Base-by-base conservation (phyloP, 1,140 invertebrate genomes). In the Danaus melanippus region DNA sequence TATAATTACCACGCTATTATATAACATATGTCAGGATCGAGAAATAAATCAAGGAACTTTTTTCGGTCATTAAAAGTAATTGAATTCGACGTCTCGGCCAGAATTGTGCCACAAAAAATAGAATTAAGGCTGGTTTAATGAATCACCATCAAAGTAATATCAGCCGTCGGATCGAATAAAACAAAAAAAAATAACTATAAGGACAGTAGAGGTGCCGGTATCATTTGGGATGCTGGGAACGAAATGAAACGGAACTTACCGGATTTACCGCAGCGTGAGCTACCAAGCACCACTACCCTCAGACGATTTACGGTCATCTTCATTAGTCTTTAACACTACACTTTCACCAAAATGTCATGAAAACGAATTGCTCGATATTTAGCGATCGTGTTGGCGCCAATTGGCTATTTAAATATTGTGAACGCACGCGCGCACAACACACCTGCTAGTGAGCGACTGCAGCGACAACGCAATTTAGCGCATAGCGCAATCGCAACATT, bases 281-380 rank as follows among this genome's bases (percentile, higher is more conserved):
- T 90, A 66, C 92, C 92, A 58, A 92, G 87, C 67, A 92, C 91
- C 75, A 92, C 91, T 67, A 92, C 91, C 77, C 90, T 89, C 84
- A 92, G 91, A 84, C 91, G 89, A 86, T 90, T 92, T 64, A 92
- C 81, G 66, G 84, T 86, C 81, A 84, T 84, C 74, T 86, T 84
- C 80, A 83, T 86, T 66, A 62, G 65, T 79, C 66, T 64, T 62
- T 67, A 50, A 56, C 79, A 83, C 80, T 74, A 52, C 71, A 79
- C 80, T 73, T 51, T 54, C 62, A 53, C 63, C 53, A 70, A 71
- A 69, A 57, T 66, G 52, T 68, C 76, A 71, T 73, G 53, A 60
- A 75, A 63, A 49, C 40, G 57, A 42, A 39, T 46, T 15, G 50
- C 32, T 53, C 50, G 60, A 62, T 61, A 67, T 32, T 62, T 46